These are phyloP conservation scores for Myotis findleyi DNA, from an alignment of 2,797 vertebrate species.

Conservation along the genomic window DNA sequence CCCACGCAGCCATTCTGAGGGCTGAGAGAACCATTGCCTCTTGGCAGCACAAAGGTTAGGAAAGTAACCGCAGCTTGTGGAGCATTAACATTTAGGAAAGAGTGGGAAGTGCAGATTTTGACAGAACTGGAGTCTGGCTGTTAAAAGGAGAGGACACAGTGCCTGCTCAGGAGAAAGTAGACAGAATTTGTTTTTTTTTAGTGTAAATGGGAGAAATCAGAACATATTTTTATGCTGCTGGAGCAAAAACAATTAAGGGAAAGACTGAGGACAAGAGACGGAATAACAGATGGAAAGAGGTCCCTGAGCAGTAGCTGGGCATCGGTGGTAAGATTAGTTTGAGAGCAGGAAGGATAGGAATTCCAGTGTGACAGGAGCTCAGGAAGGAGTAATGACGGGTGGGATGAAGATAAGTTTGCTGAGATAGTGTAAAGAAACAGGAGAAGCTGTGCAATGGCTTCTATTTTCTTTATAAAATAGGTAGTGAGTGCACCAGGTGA, in stretches of 20 bases:
- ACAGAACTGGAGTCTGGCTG: not conserved
- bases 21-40: not conserved
- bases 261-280: constrained; percentile 9
- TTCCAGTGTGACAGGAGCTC: not conserved
- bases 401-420: not conserved
- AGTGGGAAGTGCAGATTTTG: not conserved
- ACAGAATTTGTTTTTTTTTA: not conserved
- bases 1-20: not conserved
- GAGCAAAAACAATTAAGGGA: constrained; percentile 31
- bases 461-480: constrained; percentile 3
- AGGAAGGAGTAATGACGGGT: constrained; percentile 3
- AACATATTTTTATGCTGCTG: not conserved
- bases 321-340: not conserved
- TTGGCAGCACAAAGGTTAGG: not conserved
- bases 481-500: not conserved
- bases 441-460: not conserved
- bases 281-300: not conserved
- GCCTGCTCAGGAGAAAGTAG: not conserved
- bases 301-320: not conserved
- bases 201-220: not conserved
- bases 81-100: not conserved
- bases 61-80: not conserved
- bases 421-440: not conserved
- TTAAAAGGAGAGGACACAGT: not conserved
- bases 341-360: not conserved